phyloP scores from a whole-genome alignment of 2,888 invertebrate species.

The Lasioglossum malachurum region DNA sequence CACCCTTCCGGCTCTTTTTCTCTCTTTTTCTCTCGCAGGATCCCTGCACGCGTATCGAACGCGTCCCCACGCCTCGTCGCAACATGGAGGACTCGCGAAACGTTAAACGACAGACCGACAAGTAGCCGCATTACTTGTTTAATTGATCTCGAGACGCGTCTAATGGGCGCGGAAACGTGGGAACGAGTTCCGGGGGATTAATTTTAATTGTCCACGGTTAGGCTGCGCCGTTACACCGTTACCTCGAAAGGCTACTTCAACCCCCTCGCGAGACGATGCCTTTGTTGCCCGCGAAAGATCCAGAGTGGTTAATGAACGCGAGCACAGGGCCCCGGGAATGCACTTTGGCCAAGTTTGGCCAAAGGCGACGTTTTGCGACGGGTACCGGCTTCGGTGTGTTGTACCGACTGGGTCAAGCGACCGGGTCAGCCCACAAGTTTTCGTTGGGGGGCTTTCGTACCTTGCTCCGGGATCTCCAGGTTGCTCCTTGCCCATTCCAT shows the following conservation, averaged over 20 bases:
- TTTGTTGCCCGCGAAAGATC: conserved; percentile 8
- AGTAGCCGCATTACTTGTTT: conserved; percentile 44
- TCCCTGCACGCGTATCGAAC: not conserved
- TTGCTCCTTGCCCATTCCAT: not conserved
- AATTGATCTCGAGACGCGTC: conserved; percentile 47
- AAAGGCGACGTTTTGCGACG: not conserved
- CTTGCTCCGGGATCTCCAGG: not conserved
- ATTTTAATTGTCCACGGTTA: conserved; percentile 10
- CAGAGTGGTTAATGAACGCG: conserved; percentile 1
- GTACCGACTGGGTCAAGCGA: not conserved
- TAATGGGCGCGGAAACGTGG: conserved; percentile 39
- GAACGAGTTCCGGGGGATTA: conserved; percentile 27
- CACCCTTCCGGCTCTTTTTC: conserved; percentile 43
- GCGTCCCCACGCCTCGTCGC: not conserved
- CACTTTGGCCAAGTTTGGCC: not conserved
- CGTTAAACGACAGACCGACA: conserved; percentile 39
- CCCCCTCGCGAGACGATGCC: not conserved
- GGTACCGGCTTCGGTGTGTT: not conserved
- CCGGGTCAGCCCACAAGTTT: not conserved
- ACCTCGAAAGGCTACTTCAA: conserved; percentile 17
- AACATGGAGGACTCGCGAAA: conserved; percentile 21
- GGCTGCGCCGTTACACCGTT: not conserved
- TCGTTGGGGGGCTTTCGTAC: not conserved
- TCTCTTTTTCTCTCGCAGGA: not conserved
- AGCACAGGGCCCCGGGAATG: not conserved